A percentile compares a stretch with the other conserved stretches of the same genome.
Conservation (phyloP, 2,797 vertebrate genomes). For the Threskiornis aethiopicus region DNA sequence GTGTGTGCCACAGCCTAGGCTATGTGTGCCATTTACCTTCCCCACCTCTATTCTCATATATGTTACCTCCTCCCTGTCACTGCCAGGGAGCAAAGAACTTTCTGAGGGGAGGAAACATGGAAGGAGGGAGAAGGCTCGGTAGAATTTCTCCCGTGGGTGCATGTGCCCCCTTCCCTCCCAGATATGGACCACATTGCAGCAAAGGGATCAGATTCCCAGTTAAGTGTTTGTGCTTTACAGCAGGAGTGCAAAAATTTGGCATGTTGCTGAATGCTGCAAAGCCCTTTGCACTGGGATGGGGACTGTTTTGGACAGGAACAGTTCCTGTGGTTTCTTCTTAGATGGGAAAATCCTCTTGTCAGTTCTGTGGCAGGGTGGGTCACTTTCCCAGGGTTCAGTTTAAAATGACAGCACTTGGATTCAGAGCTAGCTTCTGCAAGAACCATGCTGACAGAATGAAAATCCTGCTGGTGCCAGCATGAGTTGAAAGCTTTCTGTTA, state of each 20-base stretch:
- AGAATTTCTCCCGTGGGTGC: not conserved
- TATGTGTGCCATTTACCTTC: not conserved
- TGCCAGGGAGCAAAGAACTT: not conserved
- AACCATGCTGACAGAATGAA: not conserved
- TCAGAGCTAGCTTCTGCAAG: not conserved
- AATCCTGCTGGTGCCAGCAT: not conserved
- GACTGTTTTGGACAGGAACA: not conserved
- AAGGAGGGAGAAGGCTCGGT: not conserved
- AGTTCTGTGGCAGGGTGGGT: not conserved
- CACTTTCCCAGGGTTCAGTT: not conserved
- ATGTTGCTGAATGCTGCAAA: not conserved
- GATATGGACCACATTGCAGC: not conserved
- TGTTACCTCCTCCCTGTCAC: not conserved
- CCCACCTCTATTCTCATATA: accelerated
- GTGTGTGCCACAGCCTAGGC: not conserved
- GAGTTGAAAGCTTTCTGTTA: not conserved
- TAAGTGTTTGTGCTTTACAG: not conserved
- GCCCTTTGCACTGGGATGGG: not conserved
- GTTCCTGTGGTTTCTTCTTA: not conserved
- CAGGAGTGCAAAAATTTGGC: not conserved
- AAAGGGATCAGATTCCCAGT: not conserved
- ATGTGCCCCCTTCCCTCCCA: not conserved
- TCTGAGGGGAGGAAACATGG: not conserved
- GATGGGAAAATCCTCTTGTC: not conserved
- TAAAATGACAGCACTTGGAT: not conserved